Base-by-base conservation (phyloP, 2,888 invertebrate species). In the Stramonita haemastoma region DNA sequence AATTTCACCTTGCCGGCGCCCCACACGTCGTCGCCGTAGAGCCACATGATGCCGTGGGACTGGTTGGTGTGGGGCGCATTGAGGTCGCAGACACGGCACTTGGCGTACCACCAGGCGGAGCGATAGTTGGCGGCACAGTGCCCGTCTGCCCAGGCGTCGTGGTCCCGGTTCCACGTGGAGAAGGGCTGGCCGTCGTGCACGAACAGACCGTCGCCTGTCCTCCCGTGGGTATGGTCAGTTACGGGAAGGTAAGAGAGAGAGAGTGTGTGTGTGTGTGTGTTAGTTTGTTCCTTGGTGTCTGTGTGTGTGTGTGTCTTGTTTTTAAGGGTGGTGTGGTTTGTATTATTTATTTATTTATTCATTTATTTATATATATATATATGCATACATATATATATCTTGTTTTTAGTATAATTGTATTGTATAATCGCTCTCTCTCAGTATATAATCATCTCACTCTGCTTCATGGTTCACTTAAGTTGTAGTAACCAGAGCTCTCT, bases 61-160 rank as follows among this genome's bases (percentile, higher is more conserved):
- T 29, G 19, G 0, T 6, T 22, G 29, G 29, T 34, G 86, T 86
- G 70, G 34, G 66, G 86, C 32, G 70, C 86, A 36, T 86, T 86
- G 34, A 86, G 86, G 56, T 86, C 70, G 34, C 70, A 70, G 70
- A 73, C 57, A 5, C 66, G 66, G 70, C 86, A 86, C 29, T 57
- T 36, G 70, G 66, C 70, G 86, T 86, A 86, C 86, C 86, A 86
- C 86, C 86, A 86, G 36, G 86, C 86, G 22, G 70, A 66, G 22
- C 46, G 66, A 70, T 86, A 73, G 66, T 86, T 86, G n/a, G 36
- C 86, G 34, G 86, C 86, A 22, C 86, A 86, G 70, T 86, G 66
- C 0, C 70, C 86, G 34, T 70, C 66, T 17, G 1, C 5, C 66
- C 86, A 70, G 29, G 17, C 86, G 46, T 86, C 86, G 26, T 86